Evolutionary conservation across 2,113 vertebrate species (phyloP).

Genomic region (Periophthalmus modestus): DNA sequence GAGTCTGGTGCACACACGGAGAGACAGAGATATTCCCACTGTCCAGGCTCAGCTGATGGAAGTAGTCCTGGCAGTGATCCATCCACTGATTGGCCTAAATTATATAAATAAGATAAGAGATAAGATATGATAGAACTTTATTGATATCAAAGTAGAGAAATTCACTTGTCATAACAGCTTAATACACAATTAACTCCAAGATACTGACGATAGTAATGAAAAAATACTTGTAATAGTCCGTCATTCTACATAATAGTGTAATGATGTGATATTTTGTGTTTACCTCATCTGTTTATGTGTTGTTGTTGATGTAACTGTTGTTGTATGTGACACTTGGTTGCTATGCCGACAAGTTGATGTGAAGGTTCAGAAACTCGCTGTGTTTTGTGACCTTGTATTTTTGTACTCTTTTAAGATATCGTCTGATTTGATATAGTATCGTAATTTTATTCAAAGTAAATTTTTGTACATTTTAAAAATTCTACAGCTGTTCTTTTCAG

Average conservation of each 20-base stretch:
- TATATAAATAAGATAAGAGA: neutral
- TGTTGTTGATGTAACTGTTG: no score
- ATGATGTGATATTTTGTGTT: no score
- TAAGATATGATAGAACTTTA: neutral
- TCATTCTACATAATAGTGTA: no score
- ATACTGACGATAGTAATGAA: no score
- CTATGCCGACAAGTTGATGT: no score
- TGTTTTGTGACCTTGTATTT: neutral
- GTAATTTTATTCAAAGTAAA: neutral
- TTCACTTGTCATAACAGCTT: no score
- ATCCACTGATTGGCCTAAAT: conserved; percentile 76
- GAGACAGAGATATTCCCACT: conserved; percentile 41
- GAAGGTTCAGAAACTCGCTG: no score
- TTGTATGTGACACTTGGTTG: no score
- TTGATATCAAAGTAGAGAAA: neutral
- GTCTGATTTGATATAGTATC: neutral
- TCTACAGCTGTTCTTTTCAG: neutral
- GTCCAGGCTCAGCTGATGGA: conserved; percentile 61
- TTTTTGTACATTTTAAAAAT: no score
- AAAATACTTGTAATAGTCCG: no score
- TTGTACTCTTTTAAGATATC: neutral
- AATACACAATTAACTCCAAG: no score
- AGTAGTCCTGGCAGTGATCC: conserved; percentile 74
- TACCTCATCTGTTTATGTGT: no score
- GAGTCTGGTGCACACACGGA: conserved; percentile 54